Percentiles rank a stretch among this genome's conserved stretches.
These are phyloP conservation scores for Rhabdomys dilectus DNA, from an alignment of 2,113 vertebrate genomes.

Conservation along the genomic window DNA sequence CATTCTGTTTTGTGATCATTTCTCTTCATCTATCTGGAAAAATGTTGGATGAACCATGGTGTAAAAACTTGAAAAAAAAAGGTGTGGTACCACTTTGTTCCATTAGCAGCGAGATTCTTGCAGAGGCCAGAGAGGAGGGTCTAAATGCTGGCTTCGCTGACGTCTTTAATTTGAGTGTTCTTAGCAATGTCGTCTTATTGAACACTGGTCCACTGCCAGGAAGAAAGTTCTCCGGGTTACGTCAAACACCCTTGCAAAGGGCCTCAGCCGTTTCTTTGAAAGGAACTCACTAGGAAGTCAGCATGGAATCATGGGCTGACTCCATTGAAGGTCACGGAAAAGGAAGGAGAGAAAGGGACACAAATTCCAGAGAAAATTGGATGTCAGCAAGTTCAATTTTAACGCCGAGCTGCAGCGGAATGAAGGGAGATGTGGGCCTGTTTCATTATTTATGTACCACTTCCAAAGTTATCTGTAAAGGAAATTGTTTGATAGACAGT, in stretches of 20 bases:
- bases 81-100: not conserved
- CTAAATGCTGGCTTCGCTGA: not conserved
- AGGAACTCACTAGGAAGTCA: not conserved
- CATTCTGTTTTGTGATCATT: rapidly evolving
- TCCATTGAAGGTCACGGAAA: not conserved
- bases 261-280: slow-evolving; percentile 20
- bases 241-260: not conserved
- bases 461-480: slow-evolving; percentile 83
- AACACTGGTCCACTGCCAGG: not conserved
- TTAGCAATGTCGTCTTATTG: not conserved
- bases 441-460: slow-evolving; percentile 82
- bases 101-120: not conserved
- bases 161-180: not conserved
- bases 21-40: not conserved
- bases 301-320: not conserved
- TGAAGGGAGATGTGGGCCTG: slow-evolving; percentile 79
- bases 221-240: slow-evolving; percentile 7
- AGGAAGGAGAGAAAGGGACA: slow-evolving; percentile 62
- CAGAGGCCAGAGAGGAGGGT: not conserved
- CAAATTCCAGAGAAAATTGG: slow-evolving; percentile 73
- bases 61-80: not conserved
- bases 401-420: slow-evolving; percentile 78
- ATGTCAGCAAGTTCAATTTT: slow-evolving; percentile 76
- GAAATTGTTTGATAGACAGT: slow-evolving; percentile 84
- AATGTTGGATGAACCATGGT: rapidly evolving